These are phyloP conservation scores for Drosophila greeni DNA, from an alignment of 2,888 invertebrate species.

Conservation along the genomic window DNA sequence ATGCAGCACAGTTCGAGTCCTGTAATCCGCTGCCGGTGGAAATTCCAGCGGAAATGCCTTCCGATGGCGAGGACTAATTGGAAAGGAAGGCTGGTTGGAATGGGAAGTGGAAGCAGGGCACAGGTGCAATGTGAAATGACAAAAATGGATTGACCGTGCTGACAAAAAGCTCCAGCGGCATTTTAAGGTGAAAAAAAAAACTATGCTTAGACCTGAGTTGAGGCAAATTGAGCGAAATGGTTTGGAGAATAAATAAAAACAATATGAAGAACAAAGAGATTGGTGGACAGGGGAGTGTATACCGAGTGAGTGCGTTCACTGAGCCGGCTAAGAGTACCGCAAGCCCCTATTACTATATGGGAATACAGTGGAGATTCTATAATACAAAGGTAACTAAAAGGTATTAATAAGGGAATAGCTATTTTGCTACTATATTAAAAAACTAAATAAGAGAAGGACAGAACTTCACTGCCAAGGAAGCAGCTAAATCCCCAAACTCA, in stretches of 20 bases:
- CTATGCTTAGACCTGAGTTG: constrained; percentile 35
- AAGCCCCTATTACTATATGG: constrained; percentile 44
- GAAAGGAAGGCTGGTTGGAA: constrained; percentile 31
- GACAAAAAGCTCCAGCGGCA: constrained; percentile 14
- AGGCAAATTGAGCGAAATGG: constrained; percentile 56
- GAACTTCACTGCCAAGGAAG: background rate
- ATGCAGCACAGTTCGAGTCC: constrained; percentile 23
- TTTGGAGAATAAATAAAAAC: background rate
- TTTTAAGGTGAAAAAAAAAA: constrained; percentile 16
- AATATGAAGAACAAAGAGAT: constrained; percentile 1
- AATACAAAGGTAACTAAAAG: background rate
- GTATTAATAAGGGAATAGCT: too few relatives aligned
- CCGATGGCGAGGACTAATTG: constrained; percentile 61
- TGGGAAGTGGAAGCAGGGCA: constrained; percentile 16
- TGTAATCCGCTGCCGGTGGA: constrained; percentile 23
- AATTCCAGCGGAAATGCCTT: constrained; percentile 68
- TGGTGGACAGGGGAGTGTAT: background rate
- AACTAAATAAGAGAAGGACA: too few relatives aligned
- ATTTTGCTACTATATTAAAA: too few relatives aligned
- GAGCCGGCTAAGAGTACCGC: constrained; percentile 58
- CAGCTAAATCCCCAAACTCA: background rate
- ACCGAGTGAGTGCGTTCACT: constrained; percentile 45
- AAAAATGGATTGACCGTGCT: constrained; percentile 50
- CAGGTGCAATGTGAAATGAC: constrained; percentile 58
- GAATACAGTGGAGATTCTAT: constrained; percentile 3